Evolutionary conservation across 2,888 invertebrate species (phyloP), one percentile per base, ranked within the genome.

Genomic region (Dasypogon diadema): DNA sequence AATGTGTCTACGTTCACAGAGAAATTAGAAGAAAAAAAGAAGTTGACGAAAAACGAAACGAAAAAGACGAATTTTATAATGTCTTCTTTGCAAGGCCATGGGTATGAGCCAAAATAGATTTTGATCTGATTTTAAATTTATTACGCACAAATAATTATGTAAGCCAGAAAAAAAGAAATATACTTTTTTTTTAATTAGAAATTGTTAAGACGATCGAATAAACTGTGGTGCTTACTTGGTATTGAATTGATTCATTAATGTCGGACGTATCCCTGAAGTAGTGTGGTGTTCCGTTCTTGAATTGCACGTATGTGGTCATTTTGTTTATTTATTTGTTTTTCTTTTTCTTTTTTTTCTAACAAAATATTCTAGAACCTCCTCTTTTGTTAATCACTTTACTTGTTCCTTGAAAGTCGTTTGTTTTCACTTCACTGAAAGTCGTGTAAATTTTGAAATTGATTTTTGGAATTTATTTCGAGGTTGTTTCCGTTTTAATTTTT

Each of bases 221-320:
- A 30, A 56, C 26, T 30, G n/a, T 55, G n/a, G 60, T 78, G 79
- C 86, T 86, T 86, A 86, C 86, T 86, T 86, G 86, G 82, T 86
- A 85, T 81, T 85, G 85, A 82, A 86, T 85, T 81, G 83, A 83
- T 81, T 86, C 86, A 80, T 85, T 85, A 81, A 85, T 81, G 81
- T 85, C 85, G 68, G 80, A 78, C 58, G 55, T 81, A 81, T 85
- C 85, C 83, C 84, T 84, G 82, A 84, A 85, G 82, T 85, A 85
- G 81, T 85, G 84, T 78, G 85, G 86, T 76, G 84, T 83, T 82
- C 85, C 85, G 77, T 85, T 85, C 84, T 85, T 85, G 81, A 85
- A 85, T 81, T 84, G 84, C 80, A 85, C 84, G 81, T 85, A 85
- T 76, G 80, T 78, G 12, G 79, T 77, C 79, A 79, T 78, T 74